phyloP scores from a whole-genome alignment of 2,888 invertebrate species.

The Coenonympha arcania region DNA sequence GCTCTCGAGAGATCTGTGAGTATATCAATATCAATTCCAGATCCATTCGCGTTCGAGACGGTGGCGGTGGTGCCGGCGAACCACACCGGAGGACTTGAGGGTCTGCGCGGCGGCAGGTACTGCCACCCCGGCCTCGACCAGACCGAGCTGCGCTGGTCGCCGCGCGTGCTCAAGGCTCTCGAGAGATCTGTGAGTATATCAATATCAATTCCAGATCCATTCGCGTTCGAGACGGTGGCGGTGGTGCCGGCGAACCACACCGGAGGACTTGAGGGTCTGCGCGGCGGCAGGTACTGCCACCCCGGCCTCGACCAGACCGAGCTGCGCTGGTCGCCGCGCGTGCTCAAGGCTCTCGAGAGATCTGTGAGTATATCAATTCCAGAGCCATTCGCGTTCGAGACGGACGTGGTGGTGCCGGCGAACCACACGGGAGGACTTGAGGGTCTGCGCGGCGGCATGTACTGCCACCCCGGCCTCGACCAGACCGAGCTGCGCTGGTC shows the following conservation, averaged over 20 bases:
- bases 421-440: no score
- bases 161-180: slow-evolving; percentile 75
- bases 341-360: slow-evolving; percentile 76
- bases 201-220: slow-evolving; percentile 48
- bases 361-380: slow-evolving; percentile 47
- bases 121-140: slow-evolving; percentile 79
- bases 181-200: slow-evolving; percentile 58
- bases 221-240: slow-evolving; percentile 75
- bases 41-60: slow-evolving; percentile 71
- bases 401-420: no score
- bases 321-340: slow-evolving; percentile 73
- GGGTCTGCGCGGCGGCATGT: no score
- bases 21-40: slow-evolving; percentile 43
- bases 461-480: no score
- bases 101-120: slow-evolving; percentile 68
- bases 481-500: no score
- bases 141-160: slow-evolving; percentile 72
- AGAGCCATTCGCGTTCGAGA: no score
- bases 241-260: slow-evolving; percentile 66
- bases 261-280: slow-evolving; percentile 64
- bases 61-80: slow-evolving; percentile 73
- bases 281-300: slow-evolving; percentile 76
- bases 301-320: slow-evolving; percentile 75
- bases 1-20: no score
- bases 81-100: slow-evolving; percentile 61